Evolutionary conservation across 2,888 invertebrate species (phyloP).

Genomic region (Dicyrtoma fusca): DNA sequence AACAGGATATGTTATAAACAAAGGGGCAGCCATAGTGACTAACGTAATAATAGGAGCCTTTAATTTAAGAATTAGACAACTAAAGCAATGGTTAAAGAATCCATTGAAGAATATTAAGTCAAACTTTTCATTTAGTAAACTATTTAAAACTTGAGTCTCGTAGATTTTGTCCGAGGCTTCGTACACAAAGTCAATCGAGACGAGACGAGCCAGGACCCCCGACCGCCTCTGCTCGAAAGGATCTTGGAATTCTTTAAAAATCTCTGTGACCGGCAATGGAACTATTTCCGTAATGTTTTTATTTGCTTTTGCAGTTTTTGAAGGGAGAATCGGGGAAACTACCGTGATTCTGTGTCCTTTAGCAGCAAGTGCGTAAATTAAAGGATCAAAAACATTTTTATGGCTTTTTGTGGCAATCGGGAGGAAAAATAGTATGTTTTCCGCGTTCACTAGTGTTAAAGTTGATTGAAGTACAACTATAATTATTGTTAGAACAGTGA

Average conservation of each 20-base stretch:
- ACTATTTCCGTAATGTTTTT: slow-evolving; percentile 57
- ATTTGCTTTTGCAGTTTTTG: no score
- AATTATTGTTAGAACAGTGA: neutral
- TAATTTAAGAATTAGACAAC: slow-evolving; percentile 63
- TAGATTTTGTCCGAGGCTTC: slow-evolving; percentile 33
- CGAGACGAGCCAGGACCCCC: neutral
- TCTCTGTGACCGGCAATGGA: no score
- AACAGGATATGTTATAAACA: neutral
- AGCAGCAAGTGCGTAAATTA: slow-evolving; percentile 63
- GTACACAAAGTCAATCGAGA: slow-evolving; percentile 25
- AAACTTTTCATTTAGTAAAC: slow-evolving; percentile 41
- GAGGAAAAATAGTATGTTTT: slow-evolving; percentile 47
- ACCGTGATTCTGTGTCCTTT: slow-evolving; percentile 65
- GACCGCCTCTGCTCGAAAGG: slow-evolving; percentile 36
- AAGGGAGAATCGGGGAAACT: slow-evolving; percentile 60
- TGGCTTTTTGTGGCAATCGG: slow-evolving; percentile 47
- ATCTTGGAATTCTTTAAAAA: slow-evolving; percentile 33
- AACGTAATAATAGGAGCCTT: slow-evolving; percentile 57
- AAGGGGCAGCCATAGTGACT: slow-evolving; percentile 27
- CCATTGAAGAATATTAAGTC: slow-evolving; percentile 57
- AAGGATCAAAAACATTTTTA: slow-evolving; percentile 55
- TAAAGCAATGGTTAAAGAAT: slow-evolving; percentile 63
- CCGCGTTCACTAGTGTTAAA: slow-evolving; percentile 30
- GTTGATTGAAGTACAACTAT: neutral
- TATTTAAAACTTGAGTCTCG: slow-evolving; percentile 31